Base-by-base conservation (phyloP, 2,888 invertebrate genomes). In the Gnatocerus cornutus region DNA sequence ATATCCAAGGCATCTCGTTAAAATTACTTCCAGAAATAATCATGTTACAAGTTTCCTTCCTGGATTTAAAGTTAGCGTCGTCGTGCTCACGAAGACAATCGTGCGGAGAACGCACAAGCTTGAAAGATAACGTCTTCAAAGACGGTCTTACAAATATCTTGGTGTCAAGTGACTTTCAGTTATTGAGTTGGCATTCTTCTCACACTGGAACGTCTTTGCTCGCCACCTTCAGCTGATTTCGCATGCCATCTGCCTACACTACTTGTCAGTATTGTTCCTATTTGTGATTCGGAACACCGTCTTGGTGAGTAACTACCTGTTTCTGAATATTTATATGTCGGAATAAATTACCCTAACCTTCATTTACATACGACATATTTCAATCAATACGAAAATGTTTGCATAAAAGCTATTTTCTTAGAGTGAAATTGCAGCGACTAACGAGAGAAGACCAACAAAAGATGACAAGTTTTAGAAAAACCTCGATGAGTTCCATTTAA, bases 151-250 rank as follows among this genome's bases (percentile, higher is more conserved):
- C 62, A 62, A 50, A 62, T 50, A 62, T 62, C 62, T 50, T 50
- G 37, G 33, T 62, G 62, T 62, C 62, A 62, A 62, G 62, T 62
- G 62, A 62, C 62, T 62, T 62, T 29, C 62, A 62, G 48, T 62
- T 62, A 48, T 62, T 62, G 62, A 62, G 62, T 62, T 62, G 50
- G 62, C 48, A 62, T 62, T 62, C 50, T 62, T 62, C 62, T 62
- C 62, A 50, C 50, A 62, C 12, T 27, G 30, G 41, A 48, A 62
- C 50, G 37, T 62, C 62, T 30, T 39, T n/a, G 14, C 48, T 61
- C 53, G 13, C 37, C 29, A 50, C 29, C 48, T 50, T 10, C 29
- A 21, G 21, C 50, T 62, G 62, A 62, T 62, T 62, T 62, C 50
- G 62, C 62, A 62, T 62, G 62, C 62, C 62, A 39, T 62, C 62